phyloP scores from a whole-genome alignment of 2,113 vertebrate genomes.

The Neolamprologus cancellatus region DNA sequence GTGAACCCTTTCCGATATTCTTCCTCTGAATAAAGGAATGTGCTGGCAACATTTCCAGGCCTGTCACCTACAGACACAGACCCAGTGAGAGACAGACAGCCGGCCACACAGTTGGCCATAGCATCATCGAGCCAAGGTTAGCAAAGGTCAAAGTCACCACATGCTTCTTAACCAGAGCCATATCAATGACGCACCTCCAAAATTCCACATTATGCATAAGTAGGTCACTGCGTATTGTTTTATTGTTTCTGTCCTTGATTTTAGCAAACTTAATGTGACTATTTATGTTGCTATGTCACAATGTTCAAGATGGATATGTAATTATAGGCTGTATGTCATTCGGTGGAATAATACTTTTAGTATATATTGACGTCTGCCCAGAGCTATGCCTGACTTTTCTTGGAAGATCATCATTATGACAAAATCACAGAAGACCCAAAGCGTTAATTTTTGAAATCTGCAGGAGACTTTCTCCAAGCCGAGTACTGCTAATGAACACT shows the following conservation, averaged over 20 bases:
- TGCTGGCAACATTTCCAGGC: not conserved
- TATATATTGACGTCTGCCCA: not conserved
- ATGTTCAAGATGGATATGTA: not conserved
- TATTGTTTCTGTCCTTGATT: not conserved
- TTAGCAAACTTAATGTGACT: not conserved
- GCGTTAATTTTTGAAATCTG: conserved; percentile 29
- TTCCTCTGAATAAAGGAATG: not conserved
- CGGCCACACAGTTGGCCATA: conserved; percentile 61
- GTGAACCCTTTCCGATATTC: not conserved
- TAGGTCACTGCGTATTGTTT: not conserved
- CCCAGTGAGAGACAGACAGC: conserved; percentile 58
- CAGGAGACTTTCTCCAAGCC: conserved; percentile 15
- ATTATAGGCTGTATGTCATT: not conserved
- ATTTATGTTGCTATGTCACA: not conserved
- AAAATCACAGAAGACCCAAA: conserved; percentile 13
- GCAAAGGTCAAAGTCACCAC: conserved; percentile 65
- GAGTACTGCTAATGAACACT: conserved; percentile 58
- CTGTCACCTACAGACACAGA: conserved; percentile 19
- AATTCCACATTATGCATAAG: not conserved
- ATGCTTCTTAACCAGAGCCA: conserved; percentile 43
- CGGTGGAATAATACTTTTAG: not conserved
- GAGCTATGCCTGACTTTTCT: not conserved
- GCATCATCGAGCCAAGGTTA: conserved; percentile 49
- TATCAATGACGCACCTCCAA: conserved; percentile 24
- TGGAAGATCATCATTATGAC: not conserved